Evolutionary conservation across 2,797 vertebrate species (phyloP).

Genomic region (Karalla daura): DNA sequence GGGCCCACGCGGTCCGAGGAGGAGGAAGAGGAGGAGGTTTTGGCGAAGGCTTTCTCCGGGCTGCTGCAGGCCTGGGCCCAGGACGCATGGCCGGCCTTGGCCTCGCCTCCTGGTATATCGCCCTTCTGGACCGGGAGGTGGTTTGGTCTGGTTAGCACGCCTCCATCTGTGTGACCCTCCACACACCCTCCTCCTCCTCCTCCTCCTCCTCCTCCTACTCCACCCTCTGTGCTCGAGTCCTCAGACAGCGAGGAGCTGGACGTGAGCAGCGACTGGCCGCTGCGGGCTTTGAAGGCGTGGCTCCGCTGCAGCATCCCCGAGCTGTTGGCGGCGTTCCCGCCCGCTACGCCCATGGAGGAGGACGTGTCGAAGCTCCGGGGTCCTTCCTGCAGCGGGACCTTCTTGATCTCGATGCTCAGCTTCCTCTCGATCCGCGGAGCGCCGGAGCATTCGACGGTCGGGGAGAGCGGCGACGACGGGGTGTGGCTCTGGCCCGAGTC

Average conservation of each 20-base stretch:
- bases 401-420: constrained; percentile 97
- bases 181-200: constrained; percentile 70
- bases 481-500: constrained; percentile 74
- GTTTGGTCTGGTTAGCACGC: constrained; percentile 86
- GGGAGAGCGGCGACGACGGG: constrained; percentile 76
- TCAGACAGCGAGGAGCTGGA: constrained; percentile 84
- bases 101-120: constrained; percentile 76
- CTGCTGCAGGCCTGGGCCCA: constrained; percentile 80
- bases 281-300: constrained; percentile 91
- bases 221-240: constrained; percentile 83
- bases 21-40: constrained; percentile 74
- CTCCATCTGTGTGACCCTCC: constrained; percentile 65
- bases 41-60: constrained; percentile 70
- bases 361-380: constrained; percentile 92
- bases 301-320: constrained; percentile 85
- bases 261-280: constrained; percentile 76
- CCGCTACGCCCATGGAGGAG: constrained; percentile 51
- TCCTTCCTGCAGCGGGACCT: constrained; percentile 94
- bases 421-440: constrained; percentile 91
- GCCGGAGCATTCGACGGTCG: constrained; percentile 69
- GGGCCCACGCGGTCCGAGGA: constrained; percentile 77
- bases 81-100: constrained; percentile 80
- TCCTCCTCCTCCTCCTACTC: constrained; percentile 78
- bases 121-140: constrained; percentile 86
- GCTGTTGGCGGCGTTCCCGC: constrained; percentile 42